Evolutionary conservation across 2,888 invertebrate genomes (phyloP), one percentile per base, ranked within the genome.

Genomic region (Drosophila diplacantha): DNA sequence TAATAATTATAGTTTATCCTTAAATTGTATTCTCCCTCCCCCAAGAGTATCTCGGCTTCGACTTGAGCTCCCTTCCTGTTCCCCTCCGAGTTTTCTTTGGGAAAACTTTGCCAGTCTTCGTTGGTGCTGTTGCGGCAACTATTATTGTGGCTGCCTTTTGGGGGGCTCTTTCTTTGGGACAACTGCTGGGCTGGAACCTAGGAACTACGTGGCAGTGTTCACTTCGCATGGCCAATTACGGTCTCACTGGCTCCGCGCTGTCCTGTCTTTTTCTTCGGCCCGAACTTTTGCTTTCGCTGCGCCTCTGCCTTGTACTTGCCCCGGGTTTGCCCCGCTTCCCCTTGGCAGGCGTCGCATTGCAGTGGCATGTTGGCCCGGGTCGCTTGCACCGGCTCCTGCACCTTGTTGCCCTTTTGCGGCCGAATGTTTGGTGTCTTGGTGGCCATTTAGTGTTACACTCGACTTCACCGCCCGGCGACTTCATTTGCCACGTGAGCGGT

Each of bases 211-310:
- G 4, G 53, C 31, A 64, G 61, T 80, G 70, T 47, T 71, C 66
- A 69, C 59, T 82, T 74, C 60, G 81, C 81, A 80, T 64, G 83
- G 81, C 81, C 83, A 83, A 78, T 78, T 78, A 78, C 73, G 52
- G 81, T 63, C 44, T 37, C 26, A 26, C 47, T 20, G 34, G 31
- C 41, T 29, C 31, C 49, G 47, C 51, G 20, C 24, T 53, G 71
- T 41, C 54, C 50, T 57, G 71, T 59, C 68, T 55, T 38, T 54
- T 65, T 59, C 68, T 68, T 46, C 46, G 60, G 54, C 60, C 60
- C 51, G 44, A 61, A 61, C 50, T 61, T 61, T 61, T 61, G 41
- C 60, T 61, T 62, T 62, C 61, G 20, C 44, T 59, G 35, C n/a
- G n/a, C 37, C 24, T 37, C 20, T 29, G 29, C 37, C 20, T 32